These are phyloP conservation scores for Cryptops parisi DNA, from an alignment of 2,888 invertebrate species.

Conservation along the genomic window DNA sequence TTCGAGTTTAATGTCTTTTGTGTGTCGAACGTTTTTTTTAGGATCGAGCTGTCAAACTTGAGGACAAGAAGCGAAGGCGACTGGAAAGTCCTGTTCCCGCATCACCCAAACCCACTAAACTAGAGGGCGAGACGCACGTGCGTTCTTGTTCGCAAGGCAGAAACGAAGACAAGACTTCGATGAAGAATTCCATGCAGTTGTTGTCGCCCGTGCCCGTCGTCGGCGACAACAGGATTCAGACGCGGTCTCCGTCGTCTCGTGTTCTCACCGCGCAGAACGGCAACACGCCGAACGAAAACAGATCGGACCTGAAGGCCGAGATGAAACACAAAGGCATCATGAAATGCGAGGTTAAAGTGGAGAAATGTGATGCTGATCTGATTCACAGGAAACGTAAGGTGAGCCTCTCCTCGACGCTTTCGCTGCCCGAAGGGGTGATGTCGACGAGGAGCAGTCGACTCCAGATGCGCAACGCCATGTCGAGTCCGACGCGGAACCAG, in stretches of 20 bases:
- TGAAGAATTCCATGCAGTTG: not conserved
- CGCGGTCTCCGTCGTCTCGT: not conserved
- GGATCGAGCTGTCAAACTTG: slow-evolving; percentile 1
- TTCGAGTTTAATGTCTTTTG: too few relatives aligned
- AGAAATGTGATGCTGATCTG: slow-evolving; percentile 16
- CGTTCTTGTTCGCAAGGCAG: slow-evolving; percentile 12
- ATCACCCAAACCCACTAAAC: not conserved
- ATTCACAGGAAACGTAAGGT: slow-evolving; percentile 6
- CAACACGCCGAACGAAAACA: slow-evolving; percentile 9
- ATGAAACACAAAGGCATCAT: slow-evolving; percentile 7
- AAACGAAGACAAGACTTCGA: not conserved
- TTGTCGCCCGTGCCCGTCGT: not conserved
- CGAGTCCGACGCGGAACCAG: not conserved
- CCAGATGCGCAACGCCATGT: not conserved
- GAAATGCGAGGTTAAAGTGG: slow-evolving; percentile 16
- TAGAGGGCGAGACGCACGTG: slow-evolving; percentile 11
- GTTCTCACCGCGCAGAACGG: slow-evolving; percentile 6
- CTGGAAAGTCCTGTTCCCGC: not conserved
- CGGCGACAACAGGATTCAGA: not conserved
- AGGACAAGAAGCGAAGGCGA: slow-evolving; percentile 3
- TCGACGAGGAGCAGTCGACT: slow-evolving; percentile 1
- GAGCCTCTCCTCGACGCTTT: not conserved
- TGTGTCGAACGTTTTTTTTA: too few relatives aligned
- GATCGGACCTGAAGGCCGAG: not conserved
- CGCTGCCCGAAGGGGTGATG: not conserved